Base-by-base conservation (phyloP, 1,140 invertebrate genomes). In the Battus philenor region DNA sequence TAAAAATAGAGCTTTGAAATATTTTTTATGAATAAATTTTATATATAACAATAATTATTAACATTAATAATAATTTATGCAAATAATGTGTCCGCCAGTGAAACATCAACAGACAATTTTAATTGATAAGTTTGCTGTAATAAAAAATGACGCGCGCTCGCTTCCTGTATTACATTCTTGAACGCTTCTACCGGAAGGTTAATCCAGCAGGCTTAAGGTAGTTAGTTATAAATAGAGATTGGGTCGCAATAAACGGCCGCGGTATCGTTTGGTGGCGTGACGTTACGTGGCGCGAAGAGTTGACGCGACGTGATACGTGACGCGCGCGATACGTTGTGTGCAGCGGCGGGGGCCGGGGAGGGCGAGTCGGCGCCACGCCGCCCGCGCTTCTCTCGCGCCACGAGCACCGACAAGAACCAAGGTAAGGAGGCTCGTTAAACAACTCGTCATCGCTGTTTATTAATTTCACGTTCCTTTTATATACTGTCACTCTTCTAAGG, bases 381-480 rank as follows among this genome's bases (percentile, higher is more conserved):
- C 9, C 77, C 80, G 61, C 77, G 80, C 46, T 84, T 82, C 72
- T 84, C 80, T 44, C 80, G 80, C 53, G 80, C 78, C 57, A 60
- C 76, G 57, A 78, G 74, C 69, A 74, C 76, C 54, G 80, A 84
- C 66, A 84, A 84, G 71, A 70, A 72, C 51, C 66, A 77, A 75
- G 79, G 79, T 83, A 62, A 78, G 59, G n/a, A n/a, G n/a, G n/a
- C n/a, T n/a, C n/a, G n/a, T n/a, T n/a, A n/a, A n/a, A n/a, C n/a
- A n/a, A n/a, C n/a, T n/a, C n/a, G n/a, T n/a, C n/a, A n/a, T n/a
- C n/a, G n/a, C n/a, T n/a, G n/a, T n/a, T n/a, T n/a, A n/a, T n/a
- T n/a, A n/a, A n/a, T n/a, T n/a, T n/a, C n/a, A n/a, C n/a, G n/a
- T n/a, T n/a, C n/a, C n/a, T n/a, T n/a, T n/a, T n/a, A n/a, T n/a